Evolutionary conservation across 2,797 vertebrate genomes (phyloP).

Genomic region (Enteromius anoplus): DNA sequence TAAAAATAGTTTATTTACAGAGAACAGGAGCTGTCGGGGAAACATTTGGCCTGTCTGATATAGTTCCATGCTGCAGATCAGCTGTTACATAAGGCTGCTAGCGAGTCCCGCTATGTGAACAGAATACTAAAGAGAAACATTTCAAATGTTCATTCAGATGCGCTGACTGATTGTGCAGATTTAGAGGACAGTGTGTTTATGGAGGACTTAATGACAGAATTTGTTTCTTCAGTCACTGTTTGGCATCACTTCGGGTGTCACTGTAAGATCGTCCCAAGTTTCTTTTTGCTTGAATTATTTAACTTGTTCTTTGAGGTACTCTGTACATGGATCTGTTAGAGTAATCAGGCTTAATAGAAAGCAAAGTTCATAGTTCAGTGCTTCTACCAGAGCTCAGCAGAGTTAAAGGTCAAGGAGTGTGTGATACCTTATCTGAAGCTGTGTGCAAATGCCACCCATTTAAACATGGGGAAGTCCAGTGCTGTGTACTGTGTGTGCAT

Average conservation of each 20-base stretch:
- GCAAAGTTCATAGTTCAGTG: constrained; percentile 47
- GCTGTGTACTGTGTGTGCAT: background rate
- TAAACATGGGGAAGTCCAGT: background rate
- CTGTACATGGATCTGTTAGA: background rate
- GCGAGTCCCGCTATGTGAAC: background rate
- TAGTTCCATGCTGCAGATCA: constrained; percentile 12
- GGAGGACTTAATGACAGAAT: background rate
- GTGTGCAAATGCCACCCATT: constrained; percentile 41
- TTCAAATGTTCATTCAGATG: background rate
- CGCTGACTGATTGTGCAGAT: background rate
- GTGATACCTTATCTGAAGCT: constrained; percentile 51
- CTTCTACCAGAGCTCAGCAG: constrained; percentile 29
- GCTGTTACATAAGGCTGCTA: constrained; percentile 1
- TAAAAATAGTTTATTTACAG: constrained; percentile 53
- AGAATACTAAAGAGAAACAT: constrained; percentile 27
- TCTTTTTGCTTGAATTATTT: background rate
- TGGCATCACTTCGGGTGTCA: background rate
- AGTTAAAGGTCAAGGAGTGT: constrained; percentile 53
- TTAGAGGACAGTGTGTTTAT: constrained; percentile 5
- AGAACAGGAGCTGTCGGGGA: constrained; percentile 1
- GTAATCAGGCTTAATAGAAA: constrained; percentile 11
- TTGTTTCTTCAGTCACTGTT: background rate
- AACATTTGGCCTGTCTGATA: constrained; percentile 15
- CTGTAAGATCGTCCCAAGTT: background rate
- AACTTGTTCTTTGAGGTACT: background rate